Percentiles rank a stretch among this genome's conserved stretches.
phyloP scores from a whole-genome alignment of 2,888 invertebrate genomes.

The Melanargia galathea region DNA sequence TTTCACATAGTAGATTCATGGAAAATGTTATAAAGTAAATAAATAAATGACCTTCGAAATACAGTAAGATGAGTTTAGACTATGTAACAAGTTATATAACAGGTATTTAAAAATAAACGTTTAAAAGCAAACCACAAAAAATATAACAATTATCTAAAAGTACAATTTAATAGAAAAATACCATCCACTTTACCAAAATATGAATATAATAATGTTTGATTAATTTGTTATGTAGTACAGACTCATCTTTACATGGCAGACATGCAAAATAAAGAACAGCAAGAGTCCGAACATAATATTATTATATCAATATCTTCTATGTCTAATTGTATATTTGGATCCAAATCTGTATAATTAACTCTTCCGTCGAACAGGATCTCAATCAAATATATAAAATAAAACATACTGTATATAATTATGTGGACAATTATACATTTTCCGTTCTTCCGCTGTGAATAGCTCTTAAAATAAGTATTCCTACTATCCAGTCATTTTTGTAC shows the following conservation, averaged over 20 bases:
- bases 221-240: background rate
- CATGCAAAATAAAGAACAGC: background rate
- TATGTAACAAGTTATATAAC: background rate
- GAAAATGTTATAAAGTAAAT: no score
- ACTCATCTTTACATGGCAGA: background rate
- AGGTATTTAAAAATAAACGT: background rate
- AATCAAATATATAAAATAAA: slow-evolving; percentile 41
- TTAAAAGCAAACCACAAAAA: no score
- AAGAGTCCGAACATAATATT: background rate
- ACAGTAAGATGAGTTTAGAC: background rate
- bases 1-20: no score
- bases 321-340: slow-evolving; percentile 53
- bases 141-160: background rate
- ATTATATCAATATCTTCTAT: slow-evolving; percentile 48
- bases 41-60: no score
- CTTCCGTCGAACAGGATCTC: slow-evolving; percentile 5
- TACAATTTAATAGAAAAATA: background rate
- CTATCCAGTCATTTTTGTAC: slow-evolving; percentile 34
- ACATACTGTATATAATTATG: slow-evolving; percentile 50
- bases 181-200: background rate
- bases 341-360: slow-evolving; percentile 52
- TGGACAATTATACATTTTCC: slow-evolving; percentile 64
- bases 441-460: slow-evolving; percentile 77
- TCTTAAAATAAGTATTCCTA: slow-evolving; percentile 54
- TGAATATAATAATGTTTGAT: background rate